Evolutionary conservation across 2,888 invertebrate genomes (phyloP), one percentile per base, ranked within the genome.

Genomic region (Hanleya hanleyi): DNA sequence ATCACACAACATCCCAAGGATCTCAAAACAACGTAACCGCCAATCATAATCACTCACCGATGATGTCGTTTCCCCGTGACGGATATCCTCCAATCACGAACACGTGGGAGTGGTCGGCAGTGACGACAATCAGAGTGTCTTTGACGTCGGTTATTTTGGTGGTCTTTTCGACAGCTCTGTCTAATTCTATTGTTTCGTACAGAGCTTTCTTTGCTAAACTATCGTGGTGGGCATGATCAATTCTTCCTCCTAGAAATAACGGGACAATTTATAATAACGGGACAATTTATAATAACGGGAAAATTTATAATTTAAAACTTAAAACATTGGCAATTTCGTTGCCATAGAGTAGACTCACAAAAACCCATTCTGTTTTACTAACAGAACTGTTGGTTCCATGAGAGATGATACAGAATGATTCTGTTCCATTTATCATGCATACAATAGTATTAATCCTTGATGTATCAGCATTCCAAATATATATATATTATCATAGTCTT

Each of bases 111-210:
- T 91, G 91, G 76, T 91, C 91, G 7, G 91, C 90, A 4, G 91
- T 91, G 18, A 90, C 96, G 0, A 96, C 93, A 35, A 96, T 94
- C 1, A 97, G 90, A 0, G 96, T 96, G 33, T 96, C 95, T 57
- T 93, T 90, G 22, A 91, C 90, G 69, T 91, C 91, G 0, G 93
- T 22, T 77, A 94, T 83, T 15, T 92, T 87, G 68, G 91, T 87
- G 0, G 95, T 94, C 81, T 90, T 91, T 75, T 92, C 85, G 18
- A 95, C 92, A 0, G 96, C 94, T 79, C 94, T 92, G 38, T 94
- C 93, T 86, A 98, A 94, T 84, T 94, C 95, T 76, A 95, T 92
- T 0, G 95, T 94, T 88, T 97, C 97, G 80, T 94, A 94, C 0
- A 97, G 88, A 0, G 97, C 95, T 47, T 70, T 75, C 29, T 77